phyloP scores from a whole-genome alignment of 2,797 vertebrate species.

The Gadopsis marmoratus region DNA sequence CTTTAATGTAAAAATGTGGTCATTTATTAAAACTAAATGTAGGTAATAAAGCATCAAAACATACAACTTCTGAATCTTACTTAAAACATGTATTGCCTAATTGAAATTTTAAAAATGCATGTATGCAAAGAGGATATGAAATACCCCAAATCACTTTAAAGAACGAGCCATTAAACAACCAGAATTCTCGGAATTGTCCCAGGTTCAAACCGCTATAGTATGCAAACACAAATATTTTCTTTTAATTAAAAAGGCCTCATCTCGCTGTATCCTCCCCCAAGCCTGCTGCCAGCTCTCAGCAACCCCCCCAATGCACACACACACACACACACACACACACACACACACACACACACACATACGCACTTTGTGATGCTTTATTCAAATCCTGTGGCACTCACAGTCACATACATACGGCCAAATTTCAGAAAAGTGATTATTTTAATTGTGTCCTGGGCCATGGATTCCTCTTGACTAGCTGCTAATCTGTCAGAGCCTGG shows the following conservation, averaged over 20 bases:
- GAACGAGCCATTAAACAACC: conserved; percentile 65
- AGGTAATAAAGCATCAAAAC: conserved; percentile 11
- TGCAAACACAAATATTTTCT: conserved; percentile 86
- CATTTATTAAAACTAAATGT: neutral
- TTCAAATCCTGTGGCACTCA: conserved; percentile 35
- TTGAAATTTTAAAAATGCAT: conserved; percentile 78
- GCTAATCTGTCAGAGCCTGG: conserved; percentile 82
- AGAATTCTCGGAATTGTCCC: conserved; percentile 74
- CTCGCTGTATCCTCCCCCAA: conserved; percentile 74
- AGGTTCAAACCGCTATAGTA: conserved; percentile 66
- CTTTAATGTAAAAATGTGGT: neutral
- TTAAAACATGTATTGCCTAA: conserved; percentile 51
- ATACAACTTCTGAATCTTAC: conserved; percentile 23
- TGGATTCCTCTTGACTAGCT: conserved; percentile 80
- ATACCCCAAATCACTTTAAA: conserved; percentile 68
- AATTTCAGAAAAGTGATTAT: conserved; percentile 69
- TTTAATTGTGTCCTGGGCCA: conserved; percentile 71
- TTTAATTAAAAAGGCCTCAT: conserved; percentile 85
- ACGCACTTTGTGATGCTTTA: conserved; percentile 21
- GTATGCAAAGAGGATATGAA: conserved; percentile 60
- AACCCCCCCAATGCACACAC: conserved; percentile 24
- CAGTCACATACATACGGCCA: conserved; percentile 42
- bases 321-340: conserved; percentile 7
- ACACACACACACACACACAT: conserved; percentile 1
- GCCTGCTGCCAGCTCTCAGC: conserved; percentile 62